phyloP scores from a whole-genome alignment of 2,797 vertebrate genomes.

The Manis pentadactyla region DNA sequence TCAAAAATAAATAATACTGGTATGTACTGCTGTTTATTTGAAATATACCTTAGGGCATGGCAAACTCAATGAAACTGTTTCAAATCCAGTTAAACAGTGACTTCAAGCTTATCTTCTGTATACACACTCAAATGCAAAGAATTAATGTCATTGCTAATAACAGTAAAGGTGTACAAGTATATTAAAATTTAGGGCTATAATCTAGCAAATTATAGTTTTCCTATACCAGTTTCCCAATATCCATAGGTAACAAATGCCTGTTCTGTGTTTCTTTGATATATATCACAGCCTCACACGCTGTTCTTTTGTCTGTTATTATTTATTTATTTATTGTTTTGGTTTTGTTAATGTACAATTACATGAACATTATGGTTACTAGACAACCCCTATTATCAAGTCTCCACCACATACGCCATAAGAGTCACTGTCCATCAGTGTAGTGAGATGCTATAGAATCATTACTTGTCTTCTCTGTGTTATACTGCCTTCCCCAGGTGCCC shows the following conservation, averaged over 20 bases:
- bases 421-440: no score
- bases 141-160: neutral
- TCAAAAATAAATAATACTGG: neutral
- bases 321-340: no score
- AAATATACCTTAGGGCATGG: neutral
- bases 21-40: neutral
- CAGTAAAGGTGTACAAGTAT: neutral
- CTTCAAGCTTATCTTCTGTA: neutral
- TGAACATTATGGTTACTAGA: no score
- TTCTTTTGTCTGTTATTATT: no score
- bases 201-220: neutral
- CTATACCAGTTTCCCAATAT: neutral
- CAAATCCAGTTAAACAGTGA: neutral
- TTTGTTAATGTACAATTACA: no score
- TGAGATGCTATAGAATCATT: no score
- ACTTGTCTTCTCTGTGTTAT: no score
- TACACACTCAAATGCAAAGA: neutral
- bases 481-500: no score
- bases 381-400: no score
- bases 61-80: neutral
- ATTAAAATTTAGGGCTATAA: neutral
- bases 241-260: neutral
- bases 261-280: neutral
- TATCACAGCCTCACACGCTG: neutral
- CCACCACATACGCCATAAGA: no score